Conservation (phyloP, 1,140 invertebrate genomes). For the Campodea augens region DNA sequence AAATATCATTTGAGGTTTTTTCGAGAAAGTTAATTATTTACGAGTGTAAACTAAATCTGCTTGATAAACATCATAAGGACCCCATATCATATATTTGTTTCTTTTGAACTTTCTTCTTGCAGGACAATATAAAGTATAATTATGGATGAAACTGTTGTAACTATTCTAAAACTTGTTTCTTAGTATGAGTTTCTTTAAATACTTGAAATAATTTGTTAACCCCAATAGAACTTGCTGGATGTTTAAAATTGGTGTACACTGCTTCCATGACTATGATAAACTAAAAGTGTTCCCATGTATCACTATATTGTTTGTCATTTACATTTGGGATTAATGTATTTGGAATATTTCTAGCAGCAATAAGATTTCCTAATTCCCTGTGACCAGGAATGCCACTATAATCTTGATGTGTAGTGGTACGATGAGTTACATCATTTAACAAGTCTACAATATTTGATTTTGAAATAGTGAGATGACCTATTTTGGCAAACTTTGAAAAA, state of each 20-base stretch:
- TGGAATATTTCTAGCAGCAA: too few species aligned
- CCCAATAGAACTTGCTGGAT: neutral
- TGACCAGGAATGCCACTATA: too few species aligned
- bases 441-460: too few species aligned
- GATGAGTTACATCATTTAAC: too few species aligned
- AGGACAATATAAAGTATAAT: neutral
- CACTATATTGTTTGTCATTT: too few species aligned
- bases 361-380: too few species aligned
- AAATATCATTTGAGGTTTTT: conserved; percentile 5
- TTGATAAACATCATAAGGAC: neutral
- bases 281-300: too few species aligned
- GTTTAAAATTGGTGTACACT: neutral
- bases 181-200: neutral
- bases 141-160: neutral
- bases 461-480: too few species aligned
- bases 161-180: neutral
- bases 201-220: neutral
- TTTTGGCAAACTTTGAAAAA: too few species aligned
- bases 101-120: neutral
- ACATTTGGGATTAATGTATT: too few species aligned
- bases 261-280: neutral
- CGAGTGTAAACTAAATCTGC: neutral
- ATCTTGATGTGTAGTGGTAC: too few species aligned
- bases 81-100: neutral
- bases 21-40: neutral